These are phyloP conservation scores for Ctenodactylus gundi DNA, from an alignment of 2,113 vertebrate species.

Conservation along the genomic window DNA sequence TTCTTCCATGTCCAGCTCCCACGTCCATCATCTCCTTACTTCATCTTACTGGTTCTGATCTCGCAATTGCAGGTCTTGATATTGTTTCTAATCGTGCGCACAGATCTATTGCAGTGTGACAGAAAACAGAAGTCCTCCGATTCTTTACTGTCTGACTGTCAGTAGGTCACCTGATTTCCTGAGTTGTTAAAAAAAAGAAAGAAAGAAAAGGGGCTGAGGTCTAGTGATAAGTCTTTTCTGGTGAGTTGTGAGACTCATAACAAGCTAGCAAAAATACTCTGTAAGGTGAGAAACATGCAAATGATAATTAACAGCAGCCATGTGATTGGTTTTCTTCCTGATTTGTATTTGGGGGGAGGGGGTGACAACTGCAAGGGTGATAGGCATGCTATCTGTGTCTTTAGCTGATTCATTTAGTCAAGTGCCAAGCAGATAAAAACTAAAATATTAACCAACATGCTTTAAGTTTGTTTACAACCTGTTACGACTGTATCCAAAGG, in stretches of 20 bases:
- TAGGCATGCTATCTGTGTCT: neutral
- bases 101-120: neutral
- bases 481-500: neutral
- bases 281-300: neutral
- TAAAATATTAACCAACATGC: conserved; percentile 17
- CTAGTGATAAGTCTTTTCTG: neutral
- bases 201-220: neutral
- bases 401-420: conserved; percentile 31
- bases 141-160: conserved; percentile 47
- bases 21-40: neutral
- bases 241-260: neutral
- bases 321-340: neutral
- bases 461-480: conserved; percentile 38
- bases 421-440: conserved; percentile 22
- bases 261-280: neutral
- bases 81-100: conserved; percentile 44
- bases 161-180: conserved; percentile 46
- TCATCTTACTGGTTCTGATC: conserved; percentile 27
- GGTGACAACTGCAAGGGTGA: neutral
- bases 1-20: neutral
- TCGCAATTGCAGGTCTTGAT: conserved; percentile 7
- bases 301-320: neutral
- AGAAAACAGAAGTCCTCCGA: conserved; percentile 60
- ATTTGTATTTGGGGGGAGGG: no score
- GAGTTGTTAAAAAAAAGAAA: conserved; percentile 17